Evolutionary conservation across 2,888 invertebrate genomes (phyloP), one percentile per base, ranked within the genome.

Genomic region (Odontocerum albicorne): DNA sequence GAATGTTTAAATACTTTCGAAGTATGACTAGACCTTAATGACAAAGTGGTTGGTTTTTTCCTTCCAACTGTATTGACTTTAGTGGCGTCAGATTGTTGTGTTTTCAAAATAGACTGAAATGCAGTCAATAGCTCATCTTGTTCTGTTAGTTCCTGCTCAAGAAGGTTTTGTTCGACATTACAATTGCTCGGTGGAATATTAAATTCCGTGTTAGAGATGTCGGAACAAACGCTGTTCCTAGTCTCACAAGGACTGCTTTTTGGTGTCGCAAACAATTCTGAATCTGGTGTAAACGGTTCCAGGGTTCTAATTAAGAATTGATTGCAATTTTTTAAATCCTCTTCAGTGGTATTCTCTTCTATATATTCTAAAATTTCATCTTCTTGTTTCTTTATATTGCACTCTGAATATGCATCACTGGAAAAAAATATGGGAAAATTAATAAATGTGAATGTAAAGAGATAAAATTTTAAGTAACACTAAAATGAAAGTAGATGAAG

Each of bases 351-450:
- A 54, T 71, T 68, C 42, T 69, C 65, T 60, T 74, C 70, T 49
- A 79, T 64, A 64, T 74, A 77, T 22, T 66, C 63, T 54, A 79
- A 69, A 62, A 79, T 73, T 68, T 75, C 74, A 62, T 70, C 70
- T 67, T 80, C 79, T 65, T 77, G 75, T 58, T 72, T 69, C 63
- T 71, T 70, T 57, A 79, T 72, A 63, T 74, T 69, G 63, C 77
- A 78, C 64, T 77, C 74, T 43, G 76, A 75, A 63, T 79, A 80
- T 2, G 72, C 72, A 66, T 79, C 77, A 65, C 80, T 80, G 71
- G 56, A 72, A 72, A 59, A 7, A 10, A 27, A 27, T 27, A n/a
- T n/a, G n/a, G n/a, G n/a, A n/a, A n/a, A n/a, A n/a, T n/a, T n/a
- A n/a, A n/a, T n/a, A n/a, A n/a, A n/a, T n/a, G n/a, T n/a, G n/a